A percentile compares a stretch with the other conserved stretches of the same genome.
These are phyloP conservation scores for Malurus alboscapulatus DNA, from an alignment of 2,113 vertebrate genomes.

Conservation along the genomic window DNA sequence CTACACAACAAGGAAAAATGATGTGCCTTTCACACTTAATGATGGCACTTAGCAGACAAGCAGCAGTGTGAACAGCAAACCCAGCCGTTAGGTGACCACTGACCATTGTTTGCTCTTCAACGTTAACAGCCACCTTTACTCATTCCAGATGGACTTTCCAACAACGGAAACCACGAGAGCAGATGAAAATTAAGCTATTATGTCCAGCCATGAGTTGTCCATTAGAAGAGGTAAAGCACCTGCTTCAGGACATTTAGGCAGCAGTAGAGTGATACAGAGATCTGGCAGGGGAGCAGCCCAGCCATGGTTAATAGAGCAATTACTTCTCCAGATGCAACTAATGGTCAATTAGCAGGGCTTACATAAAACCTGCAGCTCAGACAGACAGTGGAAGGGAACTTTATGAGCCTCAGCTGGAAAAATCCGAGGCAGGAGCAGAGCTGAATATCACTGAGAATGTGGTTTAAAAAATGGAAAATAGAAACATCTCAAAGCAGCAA, in stretches of 20 bases:
- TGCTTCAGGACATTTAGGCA: constrained; percentile 7
- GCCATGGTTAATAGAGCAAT: constrained; percentile 15
- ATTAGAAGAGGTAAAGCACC: constrained; percentile 21
- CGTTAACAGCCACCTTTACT: background rate
- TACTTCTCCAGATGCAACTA: constrained; percentile 44
- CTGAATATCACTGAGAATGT: background rate
- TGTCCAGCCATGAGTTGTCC: background rate
- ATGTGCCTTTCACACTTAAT: background rate
- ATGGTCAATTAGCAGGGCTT: constrained; percentile 25
- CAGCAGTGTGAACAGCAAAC: background rate
- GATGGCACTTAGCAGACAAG: background rate
- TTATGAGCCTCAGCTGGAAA: background rate
- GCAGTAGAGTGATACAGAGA: background rate
- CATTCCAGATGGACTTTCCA: background rate
- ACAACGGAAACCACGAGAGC: background rate
- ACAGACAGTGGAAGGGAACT: background rate
- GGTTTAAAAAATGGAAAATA: background rate
- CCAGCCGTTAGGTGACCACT: background rate
- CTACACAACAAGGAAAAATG: background rate
- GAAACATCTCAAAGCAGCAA: background rate
- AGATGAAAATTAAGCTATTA: background rate
- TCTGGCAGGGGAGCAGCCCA: background rate
- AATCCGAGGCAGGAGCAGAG: background rate
- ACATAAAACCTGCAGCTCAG: background rate
- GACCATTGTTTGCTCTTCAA: background rate